Evolutionary conservation across 1,140 invertebrate species (phyloP), one percentile per base, ranked within the genome.

Genomic region (Drosophila azteca): DNA sequence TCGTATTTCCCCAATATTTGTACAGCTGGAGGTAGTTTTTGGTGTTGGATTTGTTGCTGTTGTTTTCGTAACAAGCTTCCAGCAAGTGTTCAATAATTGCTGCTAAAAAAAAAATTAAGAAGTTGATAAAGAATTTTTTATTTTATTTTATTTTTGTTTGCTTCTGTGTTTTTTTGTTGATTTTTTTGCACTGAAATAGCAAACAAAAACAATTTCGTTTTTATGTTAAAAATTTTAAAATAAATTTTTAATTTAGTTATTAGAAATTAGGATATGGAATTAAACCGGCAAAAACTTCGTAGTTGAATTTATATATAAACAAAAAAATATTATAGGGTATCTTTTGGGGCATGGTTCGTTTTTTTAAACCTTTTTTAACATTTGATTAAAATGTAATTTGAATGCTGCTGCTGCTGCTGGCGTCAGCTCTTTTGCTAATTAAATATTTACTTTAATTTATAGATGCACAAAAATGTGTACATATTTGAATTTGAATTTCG

Each of bases 1-100:
- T n/a, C n/a, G n/a, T n/a, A 5, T 74, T 44, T 35, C 63, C 58
- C 58, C 50, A 63, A 69, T 78, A 78, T 82, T 79, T 82, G 71
- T 74, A 74, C 71, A 74, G 71, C 43, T 74, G 70, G 71, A 65
- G 70, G 71, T 74, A 77, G 29, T 45, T 44, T 8, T 26, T 60
- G 45, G 1, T 57, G 39, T 22, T 57, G 54, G 15, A 43, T 6
- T 11, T 46, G 49, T 63, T 63, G 45, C 29, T 45, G 62, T 50
- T 78, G 24, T 63, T 67, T 58, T 60, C 43, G 7, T n/a, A 44
- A 44, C 52, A 48, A 58, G 51, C 52, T 65, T 55, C 69, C 52
- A 58, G 45, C 64, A 58, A 68, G 55, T 62, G 67, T 55, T 77
- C 22, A 62, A 50, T 59, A 63, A 44, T 66, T 66, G 57, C 57